Evolutionary conservation across 2,888 invertebrate genomes (phyloP).

Genomic region (Phragmatobia fuliginosa): DNA sequence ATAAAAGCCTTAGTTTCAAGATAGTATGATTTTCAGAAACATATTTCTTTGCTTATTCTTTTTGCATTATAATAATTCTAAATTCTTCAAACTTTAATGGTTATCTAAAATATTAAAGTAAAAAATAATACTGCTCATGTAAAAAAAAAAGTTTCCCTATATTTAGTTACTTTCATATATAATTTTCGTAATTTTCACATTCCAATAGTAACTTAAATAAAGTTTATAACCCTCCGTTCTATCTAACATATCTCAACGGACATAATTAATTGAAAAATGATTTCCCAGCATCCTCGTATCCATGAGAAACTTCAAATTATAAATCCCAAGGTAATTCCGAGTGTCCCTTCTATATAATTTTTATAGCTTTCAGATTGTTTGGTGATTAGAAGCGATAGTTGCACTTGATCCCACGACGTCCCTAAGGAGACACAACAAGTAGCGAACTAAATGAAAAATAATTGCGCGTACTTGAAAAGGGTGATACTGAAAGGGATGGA

Average conservation of each 20-base stretch:
- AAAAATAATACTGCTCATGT: background rate
- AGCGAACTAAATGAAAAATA: slow-evolving; percentile 83
- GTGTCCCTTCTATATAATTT: slow-evolving; percentile 60
- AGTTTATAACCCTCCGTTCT: background rate
- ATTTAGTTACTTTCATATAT: too few relatives aligned
- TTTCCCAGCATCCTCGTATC: slow-evolving; percentile 34
- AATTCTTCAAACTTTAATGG: background rate
- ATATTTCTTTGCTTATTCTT: background rate
- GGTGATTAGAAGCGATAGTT: slow-evolving; percentile 63
- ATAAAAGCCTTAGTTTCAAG: background rate
- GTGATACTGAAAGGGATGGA: slow-evolving; percentile 51
- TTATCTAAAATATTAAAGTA: background rate
- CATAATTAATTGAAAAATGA: slow-evolving; percentile 6
- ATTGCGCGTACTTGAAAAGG: slow-evolving; percentile 66
- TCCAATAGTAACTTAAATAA: too few relatives aligned
- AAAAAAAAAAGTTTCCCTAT: too few relatives aligned
- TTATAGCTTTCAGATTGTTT: slow-evolving; percentile 79
- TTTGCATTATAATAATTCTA: background rate
- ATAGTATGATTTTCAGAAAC: background rate
- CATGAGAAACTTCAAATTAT: slow-evolving; percentile 69
- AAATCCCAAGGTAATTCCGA: slow-evolving; percentile 66
- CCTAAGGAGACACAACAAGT: slow-evolving; percentile 73
- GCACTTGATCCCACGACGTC: slow-evolving; percentile 75
- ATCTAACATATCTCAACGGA: background rate
- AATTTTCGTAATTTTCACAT: too few relatives aligned